Conservation (phyloP, 2,888 invertebrate species). For the Monopis laevigella region DNA sequence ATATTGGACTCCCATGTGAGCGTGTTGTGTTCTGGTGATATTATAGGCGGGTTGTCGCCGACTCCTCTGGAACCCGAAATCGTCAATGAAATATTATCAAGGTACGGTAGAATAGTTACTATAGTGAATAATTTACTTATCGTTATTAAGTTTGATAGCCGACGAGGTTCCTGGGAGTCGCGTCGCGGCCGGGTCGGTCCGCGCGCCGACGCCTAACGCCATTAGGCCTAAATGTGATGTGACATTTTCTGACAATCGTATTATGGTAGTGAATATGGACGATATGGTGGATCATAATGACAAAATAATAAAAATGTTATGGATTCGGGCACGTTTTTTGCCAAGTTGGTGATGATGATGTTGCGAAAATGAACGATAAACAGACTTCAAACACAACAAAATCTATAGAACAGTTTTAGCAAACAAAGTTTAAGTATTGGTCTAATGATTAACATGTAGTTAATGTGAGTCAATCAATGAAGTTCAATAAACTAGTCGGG, state of each 20-base stretch:
- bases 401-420: no score
- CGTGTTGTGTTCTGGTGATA: constrained; percentile 58
- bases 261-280: background rate
- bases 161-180: constrained; percentile 18
- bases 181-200: constrained; percentile 26
- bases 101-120: constrained; percentile 10
- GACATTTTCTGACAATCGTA: constrained; percentile 1
- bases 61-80: constrained; percentile 24
- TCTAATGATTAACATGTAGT: no score
- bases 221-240: constrained; percentile 6
- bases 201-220: background rate
- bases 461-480: no score
- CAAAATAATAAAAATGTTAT: background rate
- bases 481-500: constrained; percentile 1
- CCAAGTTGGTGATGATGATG: no score
- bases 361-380: no score
- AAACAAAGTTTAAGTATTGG: no score
- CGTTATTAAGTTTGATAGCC: background rate
- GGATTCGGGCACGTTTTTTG: no score
- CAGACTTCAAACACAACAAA: no score
- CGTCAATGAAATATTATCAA: constrained; percentile 14
- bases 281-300: constrained; percentile 4
- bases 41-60: constrained; percentile 28
- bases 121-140: constrained; percentile 2
- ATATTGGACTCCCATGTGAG: constrained; percentile 59